Evolutionary conservation across 1,140 invertebrate genomes (phyloP).

Genomic region (Leptinotarsa defecta): DNA sequence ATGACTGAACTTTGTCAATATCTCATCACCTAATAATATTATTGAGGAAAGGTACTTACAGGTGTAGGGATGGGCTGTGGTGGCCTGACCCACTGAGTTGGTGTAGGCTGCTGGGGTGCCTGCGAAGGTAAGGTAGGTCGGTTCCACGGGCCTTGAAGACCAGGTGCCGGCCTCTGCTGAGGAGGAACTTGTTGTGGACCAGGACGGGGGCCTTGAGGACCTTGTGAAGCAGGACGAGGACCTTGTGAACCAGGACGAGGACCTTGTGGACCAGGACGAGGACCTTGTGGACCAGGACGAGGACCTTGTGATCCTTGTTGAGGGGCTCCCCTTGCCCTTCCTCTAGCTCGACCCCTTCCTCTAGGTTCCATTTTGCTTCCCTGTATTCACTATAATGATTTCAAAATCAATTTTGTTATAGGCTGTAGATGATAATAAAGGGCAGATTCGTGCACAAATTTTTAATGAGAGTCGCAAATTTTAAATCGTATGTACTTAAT

Average conservation of each 20-base stretch:
- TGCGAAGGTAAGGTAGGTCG: neutral
- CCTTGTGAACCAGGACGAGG: neutral
- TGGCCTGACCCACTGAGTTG: neutral
- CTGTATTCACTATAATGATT: too few species aligned
- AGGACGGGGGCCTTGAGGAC: neutral
- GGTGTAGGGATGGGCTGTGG: neutral
- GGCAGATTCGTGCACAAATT: too few species aligned
- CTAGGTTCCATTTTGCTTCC: conserved; percentile 12
- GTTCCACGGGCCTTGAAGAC: neutral
- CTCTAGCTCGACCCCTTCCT: conserved; percentile 23
- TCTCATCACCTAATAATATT: too few species aligned
- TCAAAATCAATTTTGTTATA: too few species aligned
- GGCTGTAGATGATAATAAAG: too few species aligned
- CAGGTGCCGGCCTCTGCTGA: neutral
- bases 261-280: conserved; percentile 1
- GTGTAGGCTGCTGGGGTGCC: neutral
- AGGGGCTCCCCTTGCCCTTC: conserved; percentile 18
- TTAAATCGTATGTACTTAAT: too few species aligned
- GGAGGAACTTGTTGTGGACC: neutral
- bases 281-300: neutral
- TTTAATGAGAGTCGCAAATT: too few species aligned
- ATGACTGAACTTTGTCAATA: too few species aligned
- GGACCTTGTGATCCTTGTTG: neutral
- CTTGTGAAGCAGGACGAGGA: conserved; percentile 2
- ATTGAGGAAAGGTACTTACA: too few species aligned